phyloP scores from a whole-genome alignment of 2,888 invertebrate species.

The Salticus scenicus region DNA sequence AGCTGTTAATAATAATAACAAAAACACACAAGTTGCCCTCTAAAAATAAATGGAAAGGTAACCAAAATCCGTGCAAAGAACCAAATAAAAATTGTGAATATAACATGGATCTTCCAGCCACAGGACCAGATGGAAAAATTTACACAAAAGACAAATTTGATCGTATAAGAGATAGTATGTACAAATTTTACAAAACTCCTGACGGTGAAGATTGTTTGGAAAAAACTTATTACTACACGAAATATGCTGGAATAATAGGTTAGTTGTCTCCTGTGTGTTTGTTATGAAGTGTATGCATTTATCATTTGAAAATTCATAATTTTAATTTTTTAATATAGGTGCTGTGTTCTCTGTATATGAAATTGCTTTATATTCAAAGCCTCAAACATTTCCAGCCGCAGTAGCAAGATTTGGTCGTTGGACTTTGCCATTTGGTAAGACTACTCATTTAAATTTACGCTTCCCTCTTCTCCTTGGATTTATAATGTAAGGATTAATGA shows the following conservation, averaged over 20 bases:
- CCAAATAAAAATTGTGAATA: too few relatives aligned
- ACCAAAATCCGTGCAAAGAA: too few relatives aligned
- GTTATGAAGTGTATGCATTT: too few relatives aligned
- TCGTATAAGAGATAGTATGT: neutral
- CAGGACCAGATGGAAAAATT: neutral
- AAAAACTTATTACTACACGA: slow-evolving; percentile 57
- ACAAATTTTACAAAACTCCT: slow-evolving; percentile 32
- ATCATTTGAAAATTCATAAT: neutral
- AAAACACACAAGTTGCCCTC: too few relatives aligned
- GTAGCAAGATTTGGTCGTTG: slow-evolving; percentile 46
- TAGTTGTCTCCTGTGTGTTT: neutral
- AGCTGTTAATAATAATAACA: too few relatives aligned
- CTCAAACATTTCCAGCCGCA: slow-evolving; percentile 4
- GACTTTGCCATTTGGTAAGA: slow-evolving; percentile 40
- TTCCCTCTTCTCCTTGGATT: too few relatives aligned
- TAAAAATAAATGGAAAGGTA: too few relatives aligned
- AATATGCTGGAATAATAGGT: slow-evolving; percentile 37
- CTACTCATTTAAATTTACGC: too few relatives aligned
- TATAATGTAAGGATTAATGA: too few relatives aligned
- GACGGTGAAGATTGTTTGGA: slow-evolving; percentile 48
- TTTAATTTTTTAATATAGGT: slow-evolving; percentile 23
- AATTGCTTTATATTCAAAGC: slow-evolving; percentile 27
- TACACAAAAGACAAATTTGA: too few relatives aligned
- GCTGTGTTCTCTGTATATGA: slow-evolving; percentile 40
- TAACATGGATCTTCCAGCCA: too few relatives aligned